Percentiles rank a stretch among this genome's conserved stretches.
phyloP scores from a whole-genome alignment of 2,113 vertebrate species.

The Pterophyllum scalare region DNA sequence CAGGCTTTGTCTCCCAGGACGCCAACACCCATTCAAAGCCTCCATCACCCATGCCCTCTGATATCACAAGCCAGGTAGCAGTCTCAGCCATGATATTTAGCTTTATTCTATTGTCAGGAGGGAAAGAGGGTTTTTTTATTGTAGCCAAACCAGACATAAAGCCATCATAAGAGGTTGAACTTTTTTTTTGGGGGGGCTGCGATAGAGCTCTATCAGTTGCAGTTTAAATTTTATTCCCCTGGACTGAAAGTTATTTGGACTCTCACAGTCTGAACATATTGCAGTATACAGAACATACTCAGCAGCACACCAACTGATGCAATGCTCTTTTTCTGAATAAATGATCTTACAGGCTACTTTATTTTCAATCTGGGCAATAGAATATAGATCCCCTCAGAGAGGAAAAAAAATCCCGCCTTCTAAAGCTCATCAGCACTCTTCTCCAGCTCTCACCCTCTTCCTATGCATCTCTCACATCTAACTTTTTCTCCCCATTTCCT shows the following conservation, averaged over 20 bases:
- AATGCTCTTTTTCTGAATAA: slow-evolving; percentile 55
- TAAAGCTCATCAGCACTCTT: slow-evolving; percentile 43
- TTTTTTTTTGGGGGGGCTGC: slow-evolving; percentile 30
- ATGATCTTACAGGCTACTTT: slow-evolving; percentile 52
- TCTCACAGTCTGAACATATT: slow-evolving; percentile 42
- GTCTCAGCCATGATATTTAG: neutral
- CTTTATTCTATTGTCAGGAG: neutral
- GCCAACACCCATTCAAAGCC: slow-evolving; percentile 94
- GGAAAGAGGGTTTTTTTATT: neutral
- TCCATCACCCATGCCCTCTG: slow-evolving; percentile 96
- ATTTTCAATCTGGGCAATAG: slow-evolving; percentile 42
- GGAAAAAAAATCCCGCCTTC: slow-evolving; percentile 26
- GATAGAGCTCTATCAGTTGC: slow-evolving; percentile 42
- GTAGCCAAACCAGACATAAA: neutral
- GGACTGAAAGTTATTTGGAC: slow-evolving; percentile 48
- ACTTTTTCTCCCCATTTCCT: slow-evolving; percentile 17
- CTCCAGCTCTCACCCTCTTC: slow-evolving; percentile 26
- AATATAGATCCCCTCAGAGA: slow-evolving; percentile 41
- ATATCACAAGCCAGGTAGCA: slow-evolving; percentile 95
- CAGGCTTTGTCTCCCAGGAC: slow-evolving; percentile 96
- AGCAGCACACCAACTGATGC: slow-evolving; percentile 49
- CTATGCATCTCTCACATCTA: slow-evolving; percentile 32
- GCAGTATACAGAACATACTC: slow-evolving; percentile 32
- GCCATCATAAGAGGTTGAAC: neutral
- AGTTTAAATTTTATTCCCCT: slow-evolving; percentile 41